phyloP scores from a whole-genome alignment of 2,113 vertebrate genomes.

The Cephalopterus ornatus region DNA sequence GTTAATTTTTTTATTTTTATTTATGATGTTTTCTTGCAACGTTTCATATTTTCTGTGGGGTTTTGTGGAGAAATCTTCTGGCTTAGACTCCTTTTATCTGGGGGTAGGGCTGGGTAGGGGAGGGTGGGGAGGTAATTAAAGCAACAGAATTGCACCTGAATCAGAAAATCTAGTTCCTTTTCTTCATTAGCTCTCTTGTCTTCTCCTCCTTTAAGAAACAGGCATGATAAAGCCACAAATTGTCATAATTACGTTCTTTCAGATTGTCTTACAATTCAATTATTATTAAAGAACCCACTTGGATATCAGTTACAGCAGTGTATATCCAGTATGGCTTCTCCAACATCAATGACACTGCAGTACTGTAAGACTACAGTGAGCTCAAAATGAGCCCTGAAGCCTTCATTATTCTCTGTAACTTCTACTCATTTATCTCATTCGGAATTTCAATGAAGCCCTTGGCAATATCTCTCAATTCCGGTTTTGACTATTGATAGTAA shows the following conservation, averaged over 20 bases:
- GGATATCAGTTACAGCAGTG: background rate
- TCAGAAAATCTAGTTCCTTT: background rate
- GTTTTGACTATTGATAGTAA: constrained; percentile 3
- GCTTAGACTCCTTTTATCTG: background rate
- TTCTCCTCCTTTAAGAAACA: background rate
- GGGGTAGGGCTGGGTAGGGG: background rate
- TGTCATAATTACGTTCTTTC: background rate
- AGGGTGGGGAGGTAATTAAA: background rate
- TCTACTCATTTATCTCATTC: background rate
- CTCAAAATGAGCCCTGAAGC: background rate
- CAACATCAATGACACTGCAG: background rate
- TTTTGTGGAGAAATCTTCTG: background rate
- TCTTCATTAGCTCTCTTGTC: background rate
- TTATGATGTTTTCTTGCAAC: background rate
- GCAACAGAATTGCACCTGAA: background rate
- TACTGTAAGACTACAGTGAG: background rate
- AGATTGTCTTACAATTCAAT: background rate
- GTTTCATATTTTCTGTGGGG: background rate
- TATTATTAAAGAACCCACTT: background rate
- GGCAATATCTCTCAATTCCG: constrained; percentile 2
- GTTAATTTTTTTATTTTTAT: background rate
- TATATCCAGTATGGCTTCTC: background rate
- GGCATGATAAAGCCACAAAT: background rate
- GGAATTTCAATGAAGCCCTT: constrained; percentile 24
- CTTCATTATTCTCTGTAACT: background rate